Evolutionary conservation across 2,888 invertebrate species (phyloP).

Genomic region (Anoncus sp.): DNA sequence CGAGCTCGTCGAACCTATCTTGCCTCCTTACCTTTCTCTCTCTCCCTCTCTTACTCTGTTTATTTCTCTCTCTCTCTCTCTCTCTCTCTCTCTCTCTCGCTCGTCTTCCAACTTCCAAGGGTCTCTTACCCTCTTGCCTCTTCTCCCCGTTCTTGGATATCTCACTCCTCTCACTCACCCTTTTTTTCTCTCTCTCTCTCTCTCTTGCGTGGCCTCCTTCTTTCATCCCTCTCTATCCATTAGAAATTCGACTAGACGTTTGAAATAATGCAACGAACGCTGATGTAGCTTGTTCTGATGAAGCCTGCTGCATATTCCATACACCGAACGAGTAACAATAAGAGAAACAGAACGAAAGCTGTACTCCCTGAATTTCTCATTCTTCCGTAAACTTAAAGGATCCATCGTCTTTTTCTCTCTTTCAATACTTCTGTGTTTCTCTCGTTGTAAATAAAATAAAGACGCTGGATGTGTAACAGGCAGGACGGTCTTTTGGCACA

Average conservation of each 20-base stretch:
- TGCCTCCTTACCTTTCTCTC: conserved; percentile 4
- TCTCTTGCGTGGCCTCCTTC: conserved; percentile 15
- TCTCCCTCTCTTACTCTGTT: neutral
- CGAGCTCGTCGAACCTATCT: conserved; percentile 45
- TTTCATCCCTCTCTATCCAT: conserved; percentile 34
- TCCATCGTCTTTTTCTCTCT: conserved; percentile 9
- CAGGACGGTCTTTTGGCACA: conserved; percentile 30
- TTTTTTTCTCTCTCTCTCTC: conserved; percentile 7
- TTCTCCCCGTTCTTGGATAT: neutral
- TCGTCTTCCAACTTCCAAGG: neutral
- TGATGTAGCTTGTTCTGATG: conserved; percentile 51
- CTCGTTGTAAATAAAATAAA: conserved; percentile 45
- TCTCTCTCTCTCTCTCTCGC: neutral
- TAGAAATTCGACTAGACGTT: conserved; percentile 57
- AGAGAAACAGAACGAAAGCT: conserved; percentile 22
- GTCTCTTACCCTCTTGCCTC: neutral
- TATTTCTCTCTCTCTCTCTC: neutral
- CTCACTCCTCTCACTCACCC: neutral
- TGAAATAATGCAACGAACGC: conserved; percentile 58
- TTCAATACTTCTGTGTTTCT: neutral
- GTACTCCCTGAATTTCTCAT: conserved; percentile 26
- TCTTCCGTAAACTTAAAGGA: conserved; percentile 10
- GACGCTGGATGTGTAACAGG: neutral
- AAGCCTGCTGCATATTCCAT: conserved; percentile 53
- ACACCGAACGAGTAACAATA: conserved; percentile 28